phyloP scores from a whole-genome alignment of 2,113 vertebrate genomes.

The Osmerus eperlanus region DNA sequence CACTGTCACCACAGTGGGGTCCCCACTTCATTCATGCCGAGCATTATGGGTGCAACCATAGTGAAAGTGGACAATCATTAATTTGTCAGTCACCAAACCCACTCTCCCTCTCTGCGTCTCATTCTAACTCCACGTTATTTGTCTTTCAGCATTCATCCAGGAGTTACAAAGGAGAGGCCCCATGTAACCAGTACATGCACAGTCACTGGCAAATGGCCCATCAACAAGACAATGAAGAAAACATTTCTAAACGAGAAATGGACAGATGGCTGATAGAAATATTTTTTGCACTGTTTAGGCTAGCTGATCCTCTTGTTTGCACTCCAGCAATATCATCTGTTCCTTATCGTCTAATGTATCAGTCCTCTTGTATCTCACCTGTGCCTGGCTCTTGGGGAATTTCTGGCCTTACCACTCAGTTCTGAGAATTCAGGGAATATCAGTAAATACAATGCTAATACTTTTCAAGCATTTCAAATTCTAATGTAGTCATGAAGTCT shows the following conservation, averaged over 20 bases:
- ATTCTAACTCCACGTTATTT: not conserved
- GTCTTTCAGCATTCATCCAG: conserved; percentile 70
- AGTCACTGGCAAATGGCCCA: not conserved
- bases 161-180: conserved; percentile 71
- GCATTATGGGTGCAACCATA: too few relatives aligned
- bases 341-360: not conserved
- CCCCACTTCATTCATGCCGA: not conserved
- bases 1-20: not conserved
- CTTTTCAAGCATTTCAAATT: too few relatives aligned
- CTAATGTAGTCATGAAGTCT: not conserved
- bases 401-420: not conserved
- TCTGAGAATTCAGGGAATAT: conserved; percentile 11
- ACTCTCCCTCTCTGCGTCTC: not conserved
- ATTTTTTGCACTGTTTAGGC: not conserved
- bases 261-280: not conserved
- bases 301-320: not conserved
- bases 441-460: not conserved
- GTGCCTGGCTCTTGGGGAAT: not conserved
- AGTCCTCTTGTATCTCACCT: conserved; percentile 3
- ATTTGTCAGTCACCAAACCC: not conserved
- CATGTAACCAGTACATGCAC: conserved; percentile 36
- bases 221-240: not conserved
- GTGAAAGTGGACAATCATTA: not conserved
- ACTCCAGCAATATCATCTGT: not conserved
- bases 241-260: not conserved